Conservation (phyloP, 2,113 vertebrate genomes). For the Deroptyus accipitrinus region DNA sequence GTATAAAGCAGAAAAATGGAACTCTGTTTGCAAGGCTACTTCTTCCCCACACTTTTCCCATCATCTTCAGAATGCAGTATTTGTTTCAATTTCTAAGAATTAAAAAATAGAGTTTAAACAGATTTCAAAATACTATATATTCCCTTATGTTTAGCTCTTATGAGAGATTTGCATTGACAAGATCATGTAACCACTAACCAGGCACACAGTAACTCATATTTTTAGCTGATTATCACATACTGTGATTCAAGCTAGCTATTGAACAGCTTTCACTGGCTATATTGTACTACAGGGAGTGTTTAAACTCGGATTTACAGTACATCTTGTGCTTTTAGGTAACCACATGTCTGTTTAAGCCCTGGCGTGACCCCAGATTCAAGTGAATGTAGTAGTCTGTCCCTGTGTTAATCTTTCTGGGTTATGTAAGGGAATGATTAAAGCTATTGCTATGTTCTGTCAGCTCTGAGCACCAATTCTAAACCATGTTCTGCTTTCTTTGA, state of each 20-base stretch:
- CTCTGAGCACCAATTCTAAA: neutral
- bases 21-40: neutral
- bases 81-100: neutral
- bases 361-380: neutral
- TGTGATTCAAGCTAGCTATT: neutral
- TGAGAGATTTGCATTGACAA: neutral
- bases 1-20: neutral
- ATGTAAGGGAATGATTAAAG: conserved; percentile 15
- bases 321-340: neutral
- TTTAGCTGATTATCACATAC: neutral
- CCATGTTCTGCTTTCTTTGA: neutral
- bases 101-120: neutral
- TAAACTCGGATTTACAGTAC: neutral
- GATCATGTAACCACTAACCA: neutral
- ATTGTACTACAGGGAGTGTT: neutral
- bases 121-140: neutral
- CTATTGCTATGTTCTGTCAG: neutral
- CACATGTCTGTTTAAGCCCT: neutral
- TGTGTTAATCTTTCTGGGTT: neutral
- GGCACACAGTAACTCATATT: neutral
- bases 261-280: neutral
- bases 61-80: neutral
- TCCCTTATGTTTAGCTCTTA: neutral
- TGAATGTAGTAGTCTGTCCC: neutral
- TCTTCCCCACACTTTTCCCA: neutral